These are phyloP conservation scores for Leptopilina myrica DNA, from an alignment of 2,888 invertebrate genomes.

Conservation along the genomic window DNA sequence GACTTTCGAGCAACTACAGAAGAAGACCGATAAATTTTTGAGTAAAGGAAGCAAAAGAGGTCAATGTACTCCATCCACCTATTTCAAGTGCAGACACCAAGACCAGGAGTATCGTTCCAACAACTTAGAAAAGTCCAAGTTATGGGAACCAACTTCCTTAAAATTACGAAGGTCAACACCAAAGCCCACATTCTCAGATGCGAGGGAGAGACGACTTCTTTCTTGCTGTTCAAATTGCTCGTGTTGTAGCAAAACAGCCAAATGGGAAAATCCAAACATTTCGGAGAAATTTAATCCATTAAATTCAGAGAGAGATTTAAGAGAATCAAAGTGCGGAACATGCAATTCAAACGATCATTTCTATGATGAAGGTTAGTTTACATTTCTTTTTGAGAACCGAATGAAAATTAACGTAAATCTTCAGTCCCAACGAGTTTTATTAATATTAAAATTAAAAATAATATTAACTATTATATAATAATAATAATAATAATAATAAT, in stretches of 20 bases:
- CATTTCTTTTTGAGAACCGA: too few species aligned
- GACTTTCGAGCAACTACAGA: conserved; percentile 17
- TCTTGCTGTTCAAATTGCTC: conserved; percentile 12
- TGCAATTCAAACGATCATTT: neutral
- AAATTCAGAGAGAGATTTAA: neutral
- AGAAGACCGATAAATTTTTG: conserved; percentile 30
- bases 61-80: conserved; percentile 28
- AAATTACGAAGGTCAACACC: conserved; percentile 29
- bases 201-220: neutral
- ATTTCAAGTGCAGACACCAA: conserved; percentile 7
- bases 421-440: too few species aligned
- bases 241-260: neutral
- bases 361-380: neutral
- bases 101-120: neutral
- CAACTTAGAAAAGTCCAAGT: neutral
- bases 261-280: neutral
- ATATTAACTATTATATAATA: too few species aligned
- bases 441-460: too few species aligned
- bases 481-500: too few species aligned
- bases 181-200: neutral
- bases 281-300: neutral
- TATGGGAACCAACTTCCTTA: conserved; percentile 2
- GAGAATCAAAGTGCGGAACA: neutral
- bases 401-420: too few species aligned
- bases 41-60: conserved; percentile 14